Evolutionary conservation across 2,888 invertebrate species (phyloP).

Genomic region (Tanaodytes sp.): DNA sequence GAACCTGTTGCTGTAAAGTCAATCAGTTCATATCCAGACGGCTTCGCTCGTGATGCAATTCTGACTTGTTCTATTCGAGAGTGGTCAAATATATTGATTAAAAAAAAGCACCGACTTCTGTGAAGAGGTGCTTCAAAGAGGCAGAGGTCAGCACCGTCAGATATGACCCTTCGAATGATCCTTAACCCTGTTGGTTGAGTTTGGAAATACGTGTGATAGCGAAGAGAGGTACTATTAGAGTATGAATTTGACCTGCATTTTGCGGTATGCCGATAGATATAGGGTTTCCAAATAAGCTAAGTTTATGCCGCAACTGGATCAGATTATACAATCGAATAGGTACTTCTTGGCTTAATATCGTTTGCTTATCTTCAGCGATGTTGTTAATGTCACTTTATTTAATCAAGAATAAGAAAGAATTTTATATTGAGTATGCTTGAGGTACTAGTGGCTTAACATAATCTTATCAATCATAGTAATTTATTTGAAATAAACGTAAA

Average conservation of each 20-base stretch:
- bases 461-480: too few species aligned
- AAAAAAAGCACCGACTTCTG: too few species aligned
- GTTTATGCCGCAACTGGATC: constrained; percentile 29
- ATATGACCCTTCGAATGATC: constrained; percentile 32
- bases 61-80: too few species aligned
- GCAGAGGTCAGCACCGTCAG: constrained; percentile 18
- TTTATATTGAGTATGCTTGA: too few species aligned
- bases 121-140: too few species aligned
- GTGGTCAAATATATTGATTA: too few species aligned
- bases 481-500: too few species aligned
- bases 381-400: neutral
- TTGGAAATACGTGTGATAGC: constrained; percentile 20
- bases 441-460: too few species aligned
- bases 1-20: too few species aligned
- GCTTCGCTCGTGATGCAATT: too few species aligned
- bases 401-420: too few species aligned
- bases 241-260: constrained; percentile 36
- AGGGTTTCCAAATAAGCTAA: constrained; percentile 32
- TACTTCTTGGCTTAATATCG: constrained; percentile 10
- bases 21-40: too few species aligned
- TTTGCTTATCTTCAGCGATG: neutral
- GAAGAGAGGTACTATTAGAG: constrained; percentile 33
- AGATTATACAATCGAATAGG: constrained; percentile 22
- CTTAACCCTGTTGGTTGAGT: constrained; percentile 28
- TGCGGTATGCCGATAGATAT: constrained; percentile 31